A percentile compares a stretch with the other conserved stretches of the same genome.
Conservation (phyloP, 2,113 vertebrate species). For the Poecile atricapillus region DNA sequence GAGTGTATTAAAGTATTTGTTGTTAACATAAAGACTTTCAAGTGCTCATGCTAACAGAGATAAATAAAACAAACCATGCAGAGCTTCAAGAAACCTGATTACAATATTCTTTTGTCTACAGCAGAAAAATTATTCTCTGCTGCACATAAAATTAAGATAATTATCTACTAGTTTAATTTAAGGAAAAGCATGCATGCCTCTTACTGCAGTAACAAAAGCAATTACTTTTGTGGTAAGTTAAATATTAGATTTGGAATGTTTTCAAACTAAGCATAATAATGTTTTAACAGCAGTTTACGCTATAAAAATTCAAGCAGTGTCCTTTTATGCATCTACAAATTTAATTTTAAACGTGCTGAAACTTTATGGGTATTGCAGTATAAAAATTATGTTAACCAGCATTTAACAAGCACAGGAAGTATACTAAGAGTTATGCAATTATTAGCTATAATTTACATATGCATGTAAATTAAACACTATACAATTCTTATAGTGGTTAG, state of each 20-base stretch:
- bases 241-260: constrained; percentile 50
- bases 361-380: background rate
- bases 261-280: constrained; percentile 45
- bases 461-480: background rate
- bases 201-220: constrained; percentile 10
- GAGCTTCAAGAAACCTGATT: background rate
- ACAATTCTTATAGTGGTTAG: background rate
- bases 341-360: background rate
- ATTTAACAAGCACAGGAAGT: background rate
- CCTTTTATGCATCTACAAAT: constrained; percentile 4
- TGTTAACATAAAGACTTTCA: constrained; percentile 5
- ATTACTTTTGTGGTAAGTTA: constrained; percentile 33
- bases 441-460: background rate
- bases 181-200: background rate
- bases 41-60: background rate
- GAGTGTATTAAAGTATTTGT: background rate
- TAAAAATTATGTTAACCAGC: background rate
- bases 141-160: constrained; percentile 34
- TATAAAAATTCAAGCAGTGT: background rate
- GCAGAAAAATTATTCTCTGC: background rate
- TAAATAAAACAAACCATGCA: background rate
- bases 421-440: background rate
- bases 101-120: background rate
- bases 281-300: background rate
- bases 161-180: constrained; percentile 43